Conservation (phyloP, 2,797 vertebrate genomes). For the Muraenolepis orangiensis region DNA sequence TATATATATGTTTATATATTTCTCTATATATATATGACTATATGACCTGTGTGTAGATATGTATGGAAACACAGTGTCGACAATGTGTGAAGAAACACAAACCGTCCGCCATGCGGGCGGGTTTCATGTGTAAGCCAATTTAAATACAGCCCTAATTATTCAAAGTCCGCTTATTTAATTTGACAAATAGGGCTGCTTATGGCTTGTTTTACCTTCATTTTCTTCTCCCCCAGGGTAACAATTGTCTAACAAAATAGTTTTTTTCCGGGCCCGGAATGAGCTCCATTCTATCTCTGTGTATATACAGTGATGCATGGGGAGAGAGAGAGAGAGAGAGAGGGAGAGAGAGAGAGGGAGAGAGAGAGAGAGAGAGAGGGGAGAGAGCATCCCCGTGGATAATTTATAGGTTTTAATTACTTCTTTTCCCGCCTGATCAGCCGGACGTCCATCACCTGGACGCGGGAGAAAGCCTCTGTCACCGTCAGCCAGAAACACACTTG, state of each 20-base stretch:
- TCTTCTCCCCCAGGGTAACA: conserved; percentile 59
- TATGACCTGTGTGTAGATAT: too few species aligned
- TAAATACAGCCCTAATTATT: neutral
- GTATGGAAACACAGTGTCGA: neutral
- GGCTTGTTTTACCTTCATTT: neutral
- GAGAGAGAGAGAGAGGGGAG: conserved; percentile 58
- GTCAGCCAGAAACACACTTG: conserved; percentile 79
- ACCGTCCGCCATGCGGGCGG: too few species aligned
- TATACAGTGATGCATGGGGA: conserved; percentile 72
- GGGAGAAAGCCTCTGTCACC: conserved; percentile 85
- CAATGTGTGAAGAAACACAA: too few species aligned
- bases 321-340: neutral
- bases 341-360: too few species aligned
- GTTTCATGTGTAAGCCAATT: neutral
- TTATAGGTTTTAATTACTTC: conserved; percentile 92
- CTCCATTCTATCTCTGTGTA: conserved; percentile 86
- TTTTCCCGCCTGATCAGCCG: conserved; percentile 85
- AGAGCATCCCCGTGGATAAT: conserved; percentile 79
- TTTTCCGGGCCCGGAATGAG: conserved; percentile 73
- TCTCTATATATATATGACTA: too few species aligned
- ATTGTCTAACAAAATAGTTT: conserved; percentile 80
- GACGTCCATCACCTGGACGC: conserved; percentile 84
- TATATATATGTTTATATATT: too few species aligned
- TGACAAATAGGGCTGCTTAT: neutral
- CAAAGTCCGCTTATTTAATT: neutral